Percentiles rank a stretch among this genome's conserved stretches.
Evolutionary conservation across 2,888 invertebrate species (phyloP).

Genomic region (Drosophila lacicola): DNA sequence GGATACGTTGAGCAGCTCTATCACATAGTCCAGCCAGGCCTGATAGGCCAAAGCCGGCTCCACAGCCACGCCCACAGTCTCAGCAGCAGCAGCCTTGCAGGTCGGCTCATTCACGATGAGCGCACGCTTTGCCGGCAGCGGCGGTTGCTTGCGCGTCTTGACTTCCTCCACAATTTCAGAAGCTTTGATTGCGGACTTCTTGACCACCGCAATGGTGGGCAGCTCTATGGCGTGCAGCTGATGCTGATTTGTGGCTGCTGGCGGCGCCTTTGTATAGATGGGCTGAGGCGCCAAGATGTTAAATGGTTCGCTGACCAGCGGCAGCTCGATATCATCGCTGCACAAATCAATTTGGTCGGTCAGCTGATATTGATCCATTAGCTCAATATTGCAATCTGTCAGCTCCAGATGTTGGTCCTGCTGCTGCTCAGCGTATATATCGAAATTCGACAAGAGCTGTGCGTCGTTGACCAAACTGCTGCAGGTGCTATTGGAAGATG

Average conservation of each 20-base stretch:
- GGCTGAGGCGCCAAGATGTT: conserved; percentile 65
- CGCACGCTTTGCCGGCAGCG: conserved; percentile 71
- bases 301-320: conserved; percentile 67
- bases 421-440: conserved; percentile 59
- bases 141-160: conserved; percentile 67
- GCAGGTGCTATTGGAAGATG: conserved; percentile 20
- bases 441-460: conserved; percentile 74
- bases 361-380: conserved; percentile 83
- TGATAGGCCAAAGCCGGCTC: conserved; percentile 86
- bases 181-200: conserved; percentile 67
- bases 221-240: conserved; percentile 68
- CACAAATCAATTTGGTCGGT: conserved; percentile 83
- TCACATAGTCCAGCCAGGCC: conserved; percentile 91
- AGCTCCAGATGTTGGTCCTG: conserved; percentile 78
- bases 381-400: conserved; percentile 83
- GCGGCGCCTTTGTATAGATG: conserved; percentile 37
- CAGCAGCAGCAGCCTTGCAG: neutral
- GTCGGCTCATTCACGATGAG: conserved; percentile 64
- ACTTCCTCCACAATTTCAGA: conserved; percentile 66
- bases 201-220: conserved; percentile 73
- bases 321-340: conserved; percentile 78
- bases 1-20: conserved; percentile 91
- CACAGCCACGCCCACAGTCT: conserved; percentile 29
- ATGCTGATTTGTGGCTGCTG: conserved; percentile 39
- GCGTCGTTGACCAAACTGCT: conserved; percentile 69